These are phyloP conservation scores for Etheostoma spectabile DNA, from an alignment of 2,113 vertebrate species.

Conservation along the genomic window DNA sequence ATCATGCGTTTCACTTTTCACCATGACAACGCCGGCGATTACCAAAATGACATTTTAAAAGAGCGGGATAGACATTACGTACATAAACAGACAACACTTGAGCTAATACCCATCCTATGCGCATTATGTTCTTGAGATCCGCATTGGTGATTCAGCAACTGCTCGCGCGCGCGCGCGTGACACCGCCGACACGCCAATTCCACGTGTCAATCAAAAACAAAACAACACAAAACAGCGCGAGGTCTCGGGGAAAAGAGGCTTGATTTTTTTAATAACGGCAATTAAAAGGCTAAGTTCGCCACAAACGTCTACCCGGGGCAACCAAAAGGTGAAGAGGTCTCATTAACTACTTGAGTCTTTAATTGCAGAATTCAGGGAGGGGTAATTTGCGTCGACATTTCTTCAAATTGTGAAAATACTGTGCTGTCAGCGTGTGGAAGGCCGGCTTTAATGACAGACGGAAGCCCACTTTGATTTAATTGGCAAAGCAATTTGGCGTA, in stretches of 20 bases:
- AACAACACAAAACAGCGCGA: constrained; percentile 64
- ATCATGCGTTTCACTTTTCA: constrained; percentile 79
- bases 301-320: constrained; percentile 80
- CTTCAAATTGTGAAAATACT: constrained; percentile 84
- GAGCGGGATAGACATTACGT: constrained; percentile 76
- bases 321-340: constrained; percentile 88
- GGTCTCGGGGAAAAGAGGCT: constrained; percentile 75
- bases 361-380: constrained; percentile 85
- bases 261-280: constrained; percentile 90
- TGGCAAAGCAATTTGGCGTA: constrained; percentile 43
- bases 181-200: constrained; percentile 72
- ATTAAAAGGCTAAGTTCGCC: constrained; percentile 85
- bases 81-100: constrained; percentile 78
- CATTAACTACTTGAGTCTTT: constrained; percentile 88
- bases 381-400: constrained; percentile 81
- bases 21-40: constrained; percentile 83
- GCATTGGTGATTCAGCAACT: constrained; percentile 56
- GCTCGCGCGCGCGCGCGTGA: neutral
- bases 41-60: constrained; percentile 78
- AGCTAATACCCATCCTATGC: constrained; percentile 70
- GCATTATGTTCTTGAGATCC: constrained; percentile 77
- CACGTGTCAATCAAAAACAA: constrained; percentile 82
- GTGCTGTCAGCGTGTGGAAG: constrained; percentile 66
- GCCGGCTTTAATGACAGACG: constrained; percentile 44
- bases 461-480: constrained; percentile 46